Percentiles rank a stretch among this genome's conserved stretches.
phyloP scores from a whole-genome alignment of 2,113 vertebrate species.

The Kobus ellipsiprymnus region DNA sequence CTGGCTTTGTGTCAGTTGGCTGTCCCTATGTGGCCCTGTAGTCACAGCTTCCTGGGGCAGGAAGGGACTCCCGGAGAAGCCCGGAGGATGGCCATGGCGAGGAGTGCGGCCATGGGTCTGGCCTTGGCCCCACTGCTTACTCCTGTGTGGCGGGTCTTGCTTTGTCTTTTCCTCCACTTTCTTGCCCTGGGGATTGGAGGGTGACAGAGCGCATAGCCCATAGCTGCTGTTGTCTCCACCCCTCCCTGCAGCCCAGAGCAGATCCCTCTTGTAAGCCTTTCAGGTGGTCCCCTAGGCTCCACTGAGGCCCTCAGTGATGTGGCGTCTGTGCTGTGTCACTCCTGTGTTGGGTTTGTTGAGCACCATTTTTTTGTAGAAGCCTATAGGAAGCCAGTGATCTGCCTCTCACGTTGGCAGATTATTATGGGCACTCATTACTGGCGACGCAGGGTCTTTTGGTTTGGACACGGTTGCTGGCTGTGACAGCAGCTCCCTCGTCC shows the following conservation, averaged over 20 bases:
- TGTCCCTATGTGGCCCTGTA: fast-evolving
- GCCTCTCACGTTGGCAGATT: background rate
- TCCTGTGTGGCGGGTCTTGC: background rate
- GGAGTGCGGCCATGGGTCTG: background rate
- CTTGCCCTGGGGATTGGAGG: no score
- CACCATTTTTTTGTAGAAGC: background rate
- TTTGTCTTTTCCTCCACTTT: background rate
- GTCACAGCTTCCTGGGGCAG: background rate
- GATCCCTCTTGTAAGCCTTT: background rate
- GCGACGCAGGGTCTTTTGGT: background rate
- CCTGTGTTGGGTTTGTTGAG: background rate
- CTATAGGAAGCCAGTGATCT: background rate
- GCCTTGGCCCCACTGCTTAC: background rate
- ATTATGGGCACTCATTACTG: background rate
- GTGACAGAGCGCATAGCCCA: background rate
- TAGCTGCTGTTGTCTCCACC: background rate
- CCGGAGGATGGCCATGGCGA: background rate
- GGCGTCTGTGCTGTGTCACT: fast-evolving
- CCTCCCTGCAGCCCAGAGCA: background rate
- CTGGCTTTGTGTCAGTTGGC: background rate
- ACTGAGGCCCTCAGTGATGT: background rate
- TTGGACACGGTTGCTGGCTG: background rate
- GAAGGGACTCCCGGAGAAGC: background rate
- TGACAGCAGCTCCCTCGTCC: background rate
- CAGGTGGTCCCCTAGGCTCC: fast-evolving